A percentile compares a stretch with the other conserved stretches of the same genome.
phyloP scores from a whole-genome alignment of 2,888 invertebrate species.

The Drosophila anceps region DNA sequence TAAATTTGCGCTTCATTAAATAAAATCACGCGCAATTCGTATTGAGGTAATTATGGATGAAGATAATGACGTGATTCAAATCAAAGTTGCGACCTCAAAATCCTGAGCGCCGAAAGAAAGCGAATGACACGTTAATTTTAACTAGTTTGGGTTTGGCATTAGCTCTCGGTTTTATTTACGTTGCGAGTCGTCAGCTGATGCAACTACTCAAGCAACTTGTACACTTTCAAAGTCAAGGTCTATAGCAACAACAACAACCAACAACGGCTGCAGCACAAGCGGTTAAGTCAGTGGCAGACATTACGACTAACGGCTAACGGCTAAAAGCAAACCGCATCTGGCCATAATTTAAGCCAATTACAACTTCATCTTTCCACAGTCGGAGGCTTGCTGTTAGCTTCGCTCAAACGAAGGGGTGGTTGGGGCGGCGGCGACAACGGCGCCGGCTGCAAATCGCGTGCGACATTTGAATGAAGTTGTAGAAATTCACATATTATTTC shows the following conservation, averaged over 20 bases:
- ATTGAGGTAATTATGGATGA: not conserved
- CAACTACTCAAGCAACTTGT: conserved; percentile 37
- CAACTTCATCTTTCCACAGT: conserved; percentile 47
- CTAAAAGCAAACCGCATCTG: conserved; percentile 44
- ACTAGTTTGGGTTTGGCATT: conserved; percentile 55
- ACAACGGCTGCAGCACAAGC: conserved; percentile 16
- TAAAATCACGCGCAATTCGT: not conserved
- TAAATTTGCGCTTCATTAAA: not conserved
- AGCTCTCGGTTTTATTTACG: conserved; percentile 31
- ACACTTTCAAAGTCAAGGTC: conserved; percentile 80
- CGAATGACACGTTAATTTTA: conserved; percentile 36
- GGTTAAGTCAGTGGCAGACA: conserved; percentile 24
- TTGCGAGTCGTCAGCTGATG: conserved; percentile 30
- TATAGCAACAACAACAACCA: conserved; percentile 32
- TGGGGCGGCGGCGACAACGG: not conserved
- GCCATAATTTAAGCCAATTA: conserved; percentile 74
- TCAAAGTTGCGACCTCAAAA: conserved; percentile 37
- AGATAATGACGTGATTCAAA: conserved; percentile 23
- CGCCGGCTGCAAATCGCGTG: conserved; percentile 23
- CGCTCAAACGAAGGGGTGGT: conserved; percentile 11
- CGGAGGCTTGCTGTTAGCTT: conserved; percentile 10
- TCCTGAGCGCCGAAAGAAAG: conserved; percentile 56
- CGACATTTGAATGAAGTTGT: conserved; percentile 32
- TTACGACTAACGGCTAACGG: conserved; percentile 12
- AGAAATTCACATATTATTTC: conserved; percentile 33